Evolutionary conservation across 2,797 vertebrate species (phyloP), one percentile per base, ranked within the genome.

Genomic region (Lindbergichthys nudifrons): DNA sequence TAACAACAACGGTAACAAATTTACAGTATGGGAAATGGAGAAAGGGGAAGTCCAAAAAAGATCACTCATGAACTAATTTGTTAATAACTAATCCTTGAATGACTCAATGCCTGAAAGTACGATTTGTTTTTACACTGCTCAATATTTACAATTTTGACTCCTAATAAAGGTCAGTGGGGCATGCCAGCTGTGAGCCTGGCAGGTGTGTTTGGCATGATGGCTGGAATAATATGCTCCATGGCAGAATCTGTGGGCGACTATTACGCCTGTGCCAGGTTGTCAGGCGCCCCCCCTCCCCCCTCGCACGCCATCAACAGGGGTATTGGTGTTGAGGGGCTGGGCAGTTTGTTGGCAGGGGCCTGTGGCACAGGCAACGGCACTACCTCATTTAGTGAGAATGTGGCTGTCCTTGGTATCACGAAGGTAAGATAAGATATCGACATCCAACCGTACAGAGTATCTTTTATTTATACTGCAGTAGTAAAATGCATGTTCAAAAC

Each of bases 171-270:
- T 57, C 97, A 98, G 81, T 99, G 97, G 97, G 97, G 97, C 15
- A 12, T 90, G 32, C 97, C 98, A 42, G 95, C 96, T 0, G 88
- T 98, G 65, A 98, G 96, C 89, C 79, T 96, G 77, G 97, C 96
- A 0, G 97, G 96, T 15, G 95, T 98, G 79, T 94, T 98, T 2
- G 97, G 97, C 64, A 95, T 97, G 77, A 83, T 96, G 26, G 96
- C 97, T 0, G 97, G 97, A 5, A 95, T 99, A 66, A 93, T 97
- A 42, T 96, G 97, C 64, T 99, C 98, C 65, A 96, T 98, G 95
- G 90, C 97, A 76, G 98, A 99, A 83, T 99, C 98, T 0, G 93
- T 99, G 58, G 98, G 97, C 0, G 97, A 99, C 84, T 99, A 99
- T 79, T 92, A 97, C 0, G 94, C 97, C 39, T 99, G 98, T 0